Percentiles rank a stretch among this genome's conserved stretches.
Evolutionary conservation across 2,888 invertebrate genomes (phyloP).

Genomic region (Iphiclides podalirius): DNA sequence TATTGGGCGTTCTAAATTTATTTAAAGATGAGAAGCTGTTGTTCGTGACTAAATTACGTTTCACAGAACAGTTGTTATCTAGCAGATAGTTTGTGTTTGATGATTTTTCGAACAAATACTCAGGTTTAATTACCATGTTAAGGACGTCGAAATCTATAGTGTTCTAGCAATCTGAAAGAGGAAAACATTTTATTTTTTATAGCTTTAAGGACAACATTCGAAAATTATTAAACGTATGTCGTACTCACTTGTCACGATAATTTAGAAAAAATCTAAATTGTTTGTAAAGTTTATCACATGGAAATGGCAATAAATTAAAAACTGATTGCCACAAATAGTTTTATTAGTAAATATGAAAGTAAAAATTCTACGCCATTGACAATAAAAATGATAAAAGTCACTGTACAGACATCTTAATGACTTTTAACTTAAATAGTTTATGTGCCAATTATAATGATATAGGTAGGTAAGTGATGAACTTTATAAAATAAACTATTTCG

Average conservation of each 20-base stretch:
- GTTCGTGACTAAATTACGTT: slow-evolving; percentile 4
- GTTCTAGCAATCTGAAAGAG: slow-evolving; percentile 1
- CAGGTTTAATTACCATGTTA: slow-evolving; percentile 26
- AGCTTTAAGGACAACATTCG: background rate
- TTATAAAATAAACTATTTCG: too few species aligned
- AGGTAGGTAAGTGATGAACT: too few species aligned
- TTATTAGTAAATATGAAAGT: slow-evolving; percentile 15
- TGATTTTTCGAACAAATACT: slow-evolving; percentile 3
- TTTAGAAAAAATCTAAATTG: slow-evolving; percentile 43
- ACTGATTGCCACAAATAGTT: slow-evolving; percentile 7
- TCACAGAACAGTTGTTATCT: slow-evolving; percentile 10
- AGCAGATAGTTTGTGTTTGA: slow-evolving; percentile 7
- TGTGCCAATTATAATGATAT: slow-evolving; percentile 26
- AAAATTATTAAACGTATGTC: background rate
- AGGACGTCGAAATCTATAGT: background rate
- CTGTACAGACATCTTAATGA: background rate
- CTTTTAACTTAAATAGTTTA: background rate
- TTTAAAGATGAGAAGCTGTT: slow-evolving; percentile 8
- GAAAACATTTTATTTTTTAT: background rate
- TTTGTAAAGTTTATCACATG: slow-evolving; percentile 12
- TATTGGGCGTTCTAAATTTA: slow-evolving; percentile 31
- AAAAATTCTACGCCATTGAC: slow-evolving; percentile 45
- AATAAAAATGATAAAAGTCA: slow-evolving; percentile 18
- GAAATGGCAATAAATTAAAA: slow-evolving; percentile 9
- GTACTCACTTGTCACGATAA: slow-evolving; percentile 45